phyloP scores from a whole-genome alignment of 2,113 vertebrate species.

The Geothlypis trichas region DNA sequence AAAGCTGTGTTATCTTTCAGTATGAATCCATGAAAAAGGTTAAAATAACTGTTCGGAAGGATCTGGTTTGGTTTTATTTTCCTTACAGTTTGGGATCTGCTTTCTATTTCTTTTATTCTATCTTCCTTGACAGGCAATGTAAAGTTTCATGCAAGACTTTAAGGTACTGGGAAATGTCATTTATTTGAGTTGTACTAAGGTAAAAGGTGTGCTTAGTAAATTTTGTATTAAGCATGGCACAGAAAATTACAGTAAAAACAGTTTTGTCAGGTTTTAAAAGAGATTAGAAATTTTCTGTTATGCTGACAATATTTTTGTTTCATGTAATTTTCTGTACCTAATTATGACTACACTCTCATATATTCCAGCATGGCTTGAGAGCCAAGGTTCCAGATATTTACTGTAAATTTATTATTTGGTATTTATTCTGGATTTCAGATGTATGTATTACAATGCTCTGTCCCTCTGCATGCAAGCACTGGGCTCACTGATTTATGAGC shows the following conservation, averaged over 20 bases:
- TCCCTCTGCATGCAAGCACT: not conserved
- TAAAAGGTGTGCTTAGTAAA: not conserved
- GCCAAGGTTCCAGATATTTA: not conserved
- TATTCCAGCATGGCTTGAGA: not conserved
- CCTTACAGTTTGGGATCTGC: not conserved
- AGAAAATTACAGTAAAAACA: not conserved
- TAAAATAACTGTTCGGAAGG: not conserved
- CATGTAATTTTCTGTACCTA: not conserved
- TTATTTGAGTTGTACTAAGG: not conserved
- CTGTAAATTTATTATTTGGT: not conserved
- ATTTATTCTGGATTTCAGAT: not conserved
- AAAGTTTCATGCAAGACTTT: not conserved
- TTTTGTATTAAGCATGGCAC: not conserved
- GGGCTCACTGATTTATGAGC: not conserved
- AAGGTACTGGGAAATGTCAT: not conserved
- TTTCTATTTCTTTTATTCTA: not conserved
- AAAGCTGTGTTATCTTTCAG: not conserved
- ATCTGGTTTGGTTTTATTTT: rapidly evolving
- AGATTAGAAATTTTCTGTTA: not conserved
- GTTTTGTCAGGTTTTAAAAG: not conserved
- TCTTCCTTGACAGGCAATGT: not conserved
- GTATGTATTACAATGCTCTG: not conserved
- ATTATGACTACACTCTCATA: not conserved
- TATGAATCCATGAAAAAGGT: not conserved
- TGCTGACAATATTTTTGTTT: not conserved